Base-by-base conservation (phyloP, 35 echinoderm and acorn worm genomes). In the Stichopus chloronotus region DNA sequence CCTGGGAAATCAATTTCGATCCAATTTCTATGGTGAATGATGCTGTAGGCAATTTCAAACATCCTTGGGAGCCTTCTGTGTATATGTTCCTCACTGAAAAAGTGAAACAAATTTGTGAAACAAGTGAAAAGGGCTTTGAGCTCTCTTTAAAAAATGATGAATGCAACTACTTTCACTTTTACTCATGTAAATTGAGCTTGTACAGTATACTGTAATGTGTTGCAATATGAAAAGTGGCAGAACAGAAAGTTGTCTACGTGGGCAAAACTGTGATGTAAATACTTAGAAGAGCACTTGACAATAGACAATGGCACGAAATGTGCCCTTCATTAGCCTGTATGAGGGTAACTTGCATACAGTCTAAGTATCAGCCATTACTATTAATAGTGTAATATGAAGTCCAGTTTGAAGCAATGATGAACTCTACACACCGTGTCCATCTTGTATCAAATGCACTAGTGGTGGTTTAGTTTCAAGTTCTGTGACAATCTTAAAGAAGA, bases 1-100 rank as follows among this genome's bases (percentile, higher is more conserved):
- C 61, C 61, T 65, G 52, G n/a, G 52, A 81, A 81, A 81, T 81
- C 78, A 81, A 81, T 81, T 81, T 81, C 13, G 78, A 81, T 81
- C 13, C 78, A 81, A 81, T 81, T 81, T 81, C 61, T 17, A 21
- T 81, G 78, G 23, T 30, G 78, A 54, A 30, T 24, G 52, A 30
- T 24, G 78, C 78, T 81, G 78, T 17, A 22, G 78, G 78, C 78
- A 54, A 54, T 54, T 81, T 24, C 78, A 81, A 81, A 81, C 23
- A 12, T 81, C 78, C 12, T 30, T 81, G 78, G 78, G 13, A 81
- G 22, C 19, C 12, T 81, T 81, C 78, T 12, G 10, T 81, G 10
- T 30, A 81, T 81, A 24, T 72, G 78, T 54, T 81, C 22, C 23
- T 30, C 12, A 81, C 22, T 24, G 11, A 12, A 54, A 81, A 81